These are phyloP conservation scores for Columba janthina DNA, from an alignment of 2,113 vertebrate species.

Conservation along the genomic window DNA sequence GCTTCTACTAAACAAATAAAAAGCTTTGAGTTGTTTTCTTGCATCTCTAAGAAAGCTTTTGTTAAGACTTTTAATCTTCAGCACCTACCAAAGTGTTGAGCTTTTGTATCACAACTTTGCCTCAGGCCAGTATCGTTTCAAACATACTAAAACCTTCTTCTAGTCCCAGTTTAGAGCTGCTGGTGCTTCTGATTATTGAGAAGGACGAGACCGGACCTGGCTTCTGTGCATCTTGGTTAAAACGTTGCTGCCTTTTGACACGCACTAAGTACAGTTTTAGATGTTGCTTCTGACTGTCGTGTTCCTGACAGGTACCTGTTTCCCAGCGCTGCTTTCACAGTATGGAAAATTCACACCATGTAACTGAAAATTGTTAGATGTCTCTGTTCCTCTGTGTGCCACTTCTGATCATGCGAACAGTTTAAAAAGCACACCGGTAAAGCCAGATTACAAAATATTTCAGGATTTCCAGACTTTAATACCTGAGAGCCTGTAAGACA, in stretches of 20 bases:
- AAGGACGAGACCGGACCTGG: neutral
- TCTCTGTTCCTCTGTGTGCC: neutral
- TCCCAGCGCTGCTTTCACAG: neutral
- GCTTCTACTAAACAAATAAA: neutral
- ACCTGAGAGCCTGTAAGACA: neutral
- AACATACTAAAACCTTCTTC: neutral
- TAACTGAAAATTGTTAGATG: neutral
- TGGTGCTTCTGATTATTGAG: neutral
- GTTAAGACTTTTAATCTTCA: neutral
- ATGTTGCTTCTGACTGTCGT: rapidly evolving
- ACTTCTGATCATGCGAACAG: neutral
- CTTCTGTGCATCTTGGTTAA: neutral
- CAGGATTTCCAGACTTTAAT: neutral
- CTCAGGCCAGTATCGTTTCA: neutral
- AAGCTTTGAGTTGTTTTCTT: neutral
- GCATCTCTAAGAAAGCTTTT: neutral
- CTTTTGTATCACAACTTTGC: slow-evolving; percentile 11
- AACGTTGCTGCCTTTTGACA: neutral
- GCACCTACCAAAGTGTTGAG: neutral
- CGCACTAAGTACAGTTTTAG: neutral
- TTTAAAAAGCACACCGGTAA: neutral
- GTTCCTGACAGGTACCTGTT: neutral
- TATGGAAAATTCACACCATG: neutral
- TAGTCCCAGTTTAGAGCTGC: neutral
- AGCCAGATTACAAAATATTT: neutral